Conservation (phyloP, 2,888 invertebrate genomes). For the Andrena bicolor region DNA sequence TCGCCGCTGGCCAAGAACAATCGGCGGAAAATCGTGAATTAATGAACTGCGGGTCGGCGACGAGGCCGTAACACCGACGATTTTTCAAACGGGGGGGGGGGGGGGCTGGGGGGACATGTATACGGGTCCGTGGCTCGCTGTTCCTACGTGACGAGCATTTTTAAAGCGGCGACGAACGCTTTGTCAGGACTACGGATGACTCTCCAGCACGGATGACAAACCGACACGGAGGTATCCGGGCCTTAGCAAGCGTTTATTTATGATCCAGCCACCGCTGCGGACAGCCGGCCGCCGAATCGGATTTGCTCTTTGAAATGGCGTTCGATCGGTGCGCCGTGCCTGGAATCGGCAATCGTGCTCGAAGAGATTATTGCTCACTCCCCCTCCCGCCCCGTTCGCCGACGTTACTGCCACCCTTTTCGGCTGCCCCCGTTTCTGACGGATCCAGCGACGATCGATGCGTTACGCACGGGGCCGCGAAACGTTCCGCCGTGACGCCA, state of each 20-base stretch:
- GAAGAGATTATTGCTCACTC: constrained; percentile 27
- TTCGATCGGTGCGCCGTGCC: constrained; percentile 69
- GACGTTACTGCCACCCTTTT: background rate
- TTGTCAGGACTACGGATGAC: constrained; percentile 62
- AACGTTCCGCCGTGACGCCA: too few relatives aligned
- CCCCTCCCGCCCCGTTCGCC: constrained; percentile 1
- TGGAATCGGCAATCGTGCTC: constrained; percentile 62
- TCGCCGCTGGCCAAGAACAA: constrained; percentile 16
- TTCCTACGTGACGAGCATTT: constrained; percentile 67
- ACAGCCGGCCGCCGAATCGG: constrained; percentile 58
- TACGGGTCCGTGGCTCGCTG: constrained; percentile 21
- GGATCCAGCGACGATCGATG: background rate
- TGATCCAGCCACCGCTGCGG: constrained; percentile 62
- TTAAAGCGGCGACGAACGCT: constrained; percentile 63
- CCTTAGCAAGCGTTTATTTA: constrained; percentile 73
- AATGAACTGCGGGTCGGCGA: constrained; percentile 36
- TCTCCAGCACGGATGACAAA: constrained; percentile 66
- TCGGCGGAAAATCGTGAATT: constrained; percentile 48
- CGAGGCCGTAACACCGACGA: constrained; percentile 34
- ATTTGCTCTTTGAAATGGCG: constrained; percentile 64
- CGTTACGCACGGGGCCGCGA: background rate
- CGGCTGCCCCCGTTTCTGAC: background rate
- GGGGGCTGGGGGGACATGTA: background rate
- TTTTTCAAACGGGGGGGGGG: constrained; percentile 29
- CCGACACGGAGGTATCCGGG: constrained; percentile 71